Evolutionary conservation across 2,888 invertebrate genomes (phyloP).

Genomic region (Cheilosia pagana): DNA sequence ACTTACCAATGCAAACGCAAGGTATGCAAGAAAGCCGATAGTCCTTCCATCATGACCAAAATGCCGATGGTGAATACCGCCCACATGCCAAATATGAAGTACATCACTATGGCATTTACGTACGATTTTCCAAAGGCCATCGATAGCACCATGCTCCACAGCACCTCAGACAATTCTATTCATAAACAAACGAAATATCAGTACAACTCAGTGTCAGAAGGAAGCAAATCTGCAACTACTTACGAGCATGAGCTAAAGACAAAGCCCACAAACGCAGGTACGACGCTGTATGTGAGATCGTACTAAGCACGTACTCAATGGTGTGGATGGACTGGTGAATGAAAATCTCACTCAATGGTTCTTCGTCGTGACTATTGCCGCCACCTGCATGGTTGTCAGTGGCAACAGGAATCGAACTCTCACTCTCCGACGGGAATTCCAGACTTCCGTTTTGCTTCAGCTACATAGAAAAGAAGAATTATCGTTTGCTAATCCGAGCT

Average conservation of each 20-base stretch:
- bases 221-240: conserved; percentile 80
- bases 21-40: conserved; percentile 99
- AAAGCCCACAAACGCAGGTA: conserved; percentile 98
- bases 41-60: conserved; percentile 99
- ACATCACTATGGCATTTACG: conserved; percentile 90
- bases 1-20: conserved; percentile 97
- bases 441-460: conserved; percentile 86
- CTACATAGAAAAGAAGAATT: conserved; percentile 74
- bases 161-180: conserved; percentile 93
- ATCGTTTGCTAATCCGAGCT: background rate
- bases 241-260: conserved; percentile 97
- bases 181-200: conserved; percentile 25
- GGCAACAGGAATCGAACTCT: conserved; percentile 77
- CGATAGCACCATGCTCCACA: conserved; percentile 97
- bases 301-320: conserved; percentile 97
- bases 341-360: conserved; percentile 93
- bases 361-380: conserved; percentile 84
- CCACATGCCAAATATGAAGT: conserved; percentile 95
- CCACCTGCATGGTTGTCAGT: conserved; percentile 83
- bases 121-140: conserved; percentile 87
- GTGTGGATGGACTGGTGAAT: conserved; percentile 98
- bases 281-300: conserved; percentile 98
- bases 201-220: background rate
- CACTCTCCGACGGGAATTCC: conserved; percentile 85
- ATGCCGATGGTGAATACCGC: conserved; percentile 96